Percentiles rank a stretch among this genome's conserved stretches.
Evolutionary conservation across 2,888 invertebrate species (phyloP).

Genomic region (Drosophila infuscata): DNA sequence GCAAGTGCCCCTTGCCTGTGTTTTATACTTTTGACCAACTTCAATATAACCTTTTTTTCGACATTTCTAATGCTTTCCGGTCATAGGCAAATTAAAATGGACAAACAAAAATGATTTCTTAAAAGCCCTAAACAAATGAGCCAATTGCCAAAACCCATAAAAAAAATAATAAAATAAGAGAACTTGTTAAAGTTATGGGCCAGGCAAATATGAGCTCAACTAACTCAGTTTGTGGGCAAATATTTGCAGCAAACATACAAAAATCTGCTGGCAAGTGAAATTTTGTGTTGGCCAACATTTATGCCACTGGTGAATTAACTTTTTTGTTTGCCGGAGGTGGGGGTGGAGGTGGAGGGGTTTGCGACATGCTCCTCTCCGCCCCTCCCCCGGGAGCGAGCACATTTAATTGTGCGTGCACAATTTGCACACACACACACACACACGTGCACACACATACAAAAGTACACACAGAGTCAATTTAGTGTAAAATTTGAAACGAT

Average conservation of each 20-base stretch:
- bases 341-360: too few relatives aligned
- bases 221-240: conserved; percentile 35
- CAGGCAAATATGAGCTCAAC: conserved; percentile 15
- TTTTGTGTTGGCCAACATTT: conserved; percentile 32
- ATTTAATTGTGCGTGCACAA: conserved; percentile 77
- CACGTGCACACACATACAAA: background rate
- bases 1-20: too few relatives aligned
- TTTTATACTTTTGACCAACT: background rate
- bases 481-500: conserved; percentile 72
- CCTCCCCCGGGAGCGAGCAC: conserved; percentile 33
- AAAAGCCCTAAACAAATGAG: conserved; percentile 34
- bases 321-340: conserved; percentile 2
- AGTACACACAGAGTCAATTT: conserved; percentile 66
- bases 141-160: conserved; percentile 7
- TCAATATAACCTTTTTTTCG: background rate
- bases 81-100: background rate
- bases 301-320: conserved; percentile 47
- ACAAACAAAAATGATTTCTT: background rate
- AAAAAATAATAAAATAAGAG: background rate
- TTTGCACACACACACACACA: conserved; percentile 47
- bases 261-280: conserved; percentile 28
- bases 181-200: conserved; percentile 18
- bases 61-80: background rate
- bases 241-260: conserved; percentile 37
- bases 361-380: background rate